Conservation (phyloP, 2,888 invertebrate genomes). For the Drosophila austrosaltans region DNA sequence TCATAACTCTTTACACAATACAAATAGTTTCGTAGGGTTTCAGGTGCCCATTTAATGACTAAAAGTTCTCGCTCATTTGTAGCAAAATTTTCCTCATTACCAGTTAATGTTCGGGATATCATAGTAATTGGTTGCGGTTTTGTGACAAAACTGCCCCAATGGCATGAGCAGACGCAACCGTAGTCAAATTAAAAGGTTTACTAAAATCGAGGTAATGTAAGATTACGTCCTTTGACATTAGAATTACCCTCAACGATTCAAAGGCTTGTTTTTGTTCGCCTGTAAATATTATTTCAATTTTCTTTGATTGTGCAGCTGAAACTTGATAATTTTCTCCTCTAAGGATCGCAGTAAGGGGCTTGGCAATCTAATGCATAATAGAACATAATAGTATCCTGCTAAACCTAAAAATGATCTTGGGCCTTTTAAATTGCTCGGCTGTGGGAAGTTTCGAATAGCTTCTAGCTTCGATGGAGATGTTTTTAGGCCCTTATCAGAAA, state of each 20-base stretch:
- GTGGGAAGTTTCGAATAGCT: too few species aligned
- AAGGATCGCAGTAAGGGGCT: too few species aligned
- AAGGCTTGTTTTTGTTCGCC: not conserved
- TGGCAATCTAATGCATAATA: too few species aligned
- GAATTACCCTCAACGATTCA: conserved; percentile 1
- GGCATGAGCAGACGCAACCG: not conserved
- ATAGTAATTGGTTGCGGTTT: not conserved
- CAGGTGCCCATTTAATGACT: not conserved
- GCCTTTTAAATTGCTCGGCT: too few species aligned
- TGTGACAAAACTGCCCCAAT: not conserved
- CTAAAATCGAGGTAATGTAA: not conserved
- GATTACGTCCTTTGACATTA: not conserved
- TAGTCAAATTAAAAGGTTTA: not conserved
- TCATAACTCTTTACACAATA: not conserved
- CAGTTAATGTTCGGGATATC: not conserved
- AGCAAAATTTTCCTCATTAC: not conserved
- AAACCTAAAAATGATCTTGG: too few species aligned
- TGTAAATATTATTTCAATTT: too few species aligned
- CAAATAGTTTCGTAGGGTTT: not conserved
- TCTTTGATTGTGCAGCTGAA: too few species aligned
- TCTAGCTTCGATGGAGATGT: too few species aligned
- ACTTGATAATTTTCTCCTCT: too few species aligned
- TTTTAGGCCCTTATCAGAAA: too few species aligned
- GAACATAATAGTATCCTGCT: too few species aligned
- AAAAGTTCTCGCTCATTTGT: not conserved